Base-by-base conservation (phyloP, 2,888 invertebrate genomes). In the Drosophila acutilabella region DNA sequence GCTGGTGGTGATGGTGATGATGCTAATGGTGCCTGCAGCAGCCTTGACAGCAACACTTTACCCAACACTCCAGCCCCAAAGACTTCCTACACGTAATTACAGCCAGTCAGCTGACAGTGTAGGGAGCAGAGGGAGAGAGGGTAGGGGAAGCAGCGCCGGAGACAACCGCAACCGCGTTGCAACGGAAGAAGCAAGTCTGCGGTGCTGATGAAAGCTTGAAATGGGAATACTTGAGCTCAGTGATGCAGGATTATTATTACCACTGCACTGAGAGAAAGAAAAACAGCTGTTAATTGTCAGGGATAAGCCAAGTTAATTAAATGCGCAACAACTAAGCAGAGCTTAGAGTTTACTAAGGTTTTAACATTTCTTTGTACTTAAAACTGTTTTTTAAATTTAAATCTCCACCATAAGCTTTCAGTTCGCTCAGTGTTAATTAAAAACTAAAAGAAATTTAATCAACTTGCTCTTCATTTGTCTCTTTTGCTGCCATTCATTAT, bases 11-110 rank as follows among this genome's bases (percentile, higher is more conserved):
- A 65, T 50, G 59, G 64, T 71, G 74, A 77, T 79, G 80, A 76
- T 72, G 80, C 76, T 80, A 82, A 82, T 86, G 78, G 61, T 64
- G 69, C 64, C 66, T 62, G 69, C 68, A 45, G 50, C 77, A 71
- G 69, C 73, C 80, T 69, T 73, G 76, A 51, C 67, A 68, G 60
- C 51, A 16, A 1, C 42, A 51, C 51, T 36, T 30, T 41, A 6
- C 44, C 41, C 23, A 7, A 14, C 36, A 36, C 36, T 14, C 6
- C 33, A 3, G 16, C 1, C n/a, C 18, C 44, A 10, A 59, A 52
- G 18, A 10, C 8, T 1, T 44, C 30, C 57, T 70, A 30, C 56
- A 36, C 40, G 48, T 59, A 77, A 76, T 71, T 66, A 57, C 67
- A 36, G 48, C 45, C 44, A 50, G n/a, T 38, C 44, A 59, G 23